A percentile compares a stretch with the other conserved stretches of the same genome.
Conservation (phyloP, 2,113 vertebrate genomes). For the Glareola pratincola region DNA sequence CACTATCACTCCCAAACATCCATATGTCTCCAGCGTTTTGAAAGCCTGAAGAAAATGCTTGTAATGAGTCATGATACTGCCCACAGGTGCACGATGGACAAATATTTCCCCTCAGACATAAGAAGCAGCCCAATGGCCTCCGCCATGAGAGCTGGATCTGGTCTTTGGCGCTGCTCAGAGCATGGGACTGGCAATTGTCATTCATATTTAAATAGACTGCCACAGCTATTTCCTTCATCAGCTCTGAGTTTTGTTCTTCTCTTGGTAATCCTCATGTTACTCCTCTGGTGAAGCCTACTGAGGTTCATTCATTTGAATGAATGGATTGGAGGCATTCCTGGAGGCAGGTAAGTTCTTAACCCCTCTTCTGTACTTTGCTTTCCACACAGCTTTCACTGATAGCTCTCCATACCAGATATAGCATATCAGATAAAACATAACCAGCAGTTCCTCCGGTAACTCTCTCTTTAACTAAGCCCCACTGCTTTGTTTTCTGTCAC, state of each 20-base stretch:
- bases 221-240: background rate
- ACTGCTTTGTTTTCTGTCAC: background rate
- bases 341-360: background rate
- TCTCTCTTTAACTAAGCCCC: background rate
- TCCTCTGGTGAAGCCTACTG: background rate
- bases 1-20: background rate
- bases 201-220: background rate
- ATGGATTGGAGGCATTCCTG: too few relatives aligned
- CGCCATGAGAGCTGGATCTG: background rate
- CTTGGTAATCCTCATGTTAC: background rate
- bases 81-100: background rate
- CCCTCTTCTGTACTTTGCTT: background rate
- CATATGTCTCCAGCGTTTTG: background rate
- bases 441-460: background rate
- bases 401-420: background rate
- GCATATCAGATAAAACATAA: background rate
- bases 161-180: background rate
- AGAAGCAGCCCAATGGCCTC: background rate
- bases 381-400: background rate
- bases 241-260: background rate
- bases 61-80: background rate
- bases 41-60: background rate
- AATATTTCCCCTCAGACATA: background rate
- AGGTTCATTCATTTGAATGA: background rate
- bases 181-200: too few relatives aligned